Evolutionary conservation across 2,797 vertebrate species (phyloP), one percentile per base, ranked within the genome.

Genomic region (Eulemur rubriventer): DNA sequence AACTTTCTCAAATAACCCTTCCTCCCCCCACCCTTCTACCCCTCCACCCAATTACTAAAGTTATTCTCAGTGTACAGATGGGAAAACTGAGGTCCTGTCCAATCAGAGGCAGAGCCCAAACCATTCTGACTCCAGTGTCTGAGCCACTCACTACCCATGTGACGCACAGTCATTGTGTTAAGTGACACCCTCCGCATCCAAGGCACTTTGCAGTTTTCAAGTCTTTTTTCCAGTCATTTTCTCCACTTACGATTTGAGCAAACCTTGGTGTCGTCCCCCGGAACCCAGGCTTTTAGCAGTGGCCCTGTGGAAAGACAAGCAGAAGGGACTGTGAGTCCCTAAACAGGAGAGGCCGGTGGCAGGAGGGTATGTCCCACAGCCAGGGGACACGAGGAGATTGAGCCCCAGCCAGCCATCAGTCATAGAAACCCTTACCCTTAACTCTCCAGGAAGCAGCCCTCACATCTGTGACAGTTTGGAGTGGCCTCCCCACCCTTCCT

Each of bases 131-230:
- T 75, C 28, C 35, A 3, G 28, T 0, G 20, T 26, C 57, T 10
- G 69, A 82, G 30, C 30, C 46, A 2, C 50, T 70, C 18, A 7
- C 2, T 28, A 10, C 12, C 26, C 79, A 4, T 1, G 6, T 61
- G 83, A 22, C 18, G 24, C 78, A 22, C 7, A 2, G 2, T 38
- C 78, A 0, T 92, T 22, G 0, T 24, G 10, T 38, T 59, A 22
- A 33, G 41, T 1, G 18, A 57, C 17, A 3, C 28, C 24, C 48
- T 50, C 59, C 18, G 0, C 0, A 3, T 57, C 4, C 13, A 2
- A 48, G 52, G 35, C 30, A 3, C 41, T 67, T 82, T 59, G 65
- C 10, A 11, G 0, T 91, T 89, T 67, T 14, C 8, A n/a, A 38
- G 7, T 61, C 4, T n/a, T 35, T 80, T 93, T 69, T n/a, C 84